phyloP scores from a whole-genome alignment of 2,113 vertebrate species.

The Trichechus manatus region DNA sequence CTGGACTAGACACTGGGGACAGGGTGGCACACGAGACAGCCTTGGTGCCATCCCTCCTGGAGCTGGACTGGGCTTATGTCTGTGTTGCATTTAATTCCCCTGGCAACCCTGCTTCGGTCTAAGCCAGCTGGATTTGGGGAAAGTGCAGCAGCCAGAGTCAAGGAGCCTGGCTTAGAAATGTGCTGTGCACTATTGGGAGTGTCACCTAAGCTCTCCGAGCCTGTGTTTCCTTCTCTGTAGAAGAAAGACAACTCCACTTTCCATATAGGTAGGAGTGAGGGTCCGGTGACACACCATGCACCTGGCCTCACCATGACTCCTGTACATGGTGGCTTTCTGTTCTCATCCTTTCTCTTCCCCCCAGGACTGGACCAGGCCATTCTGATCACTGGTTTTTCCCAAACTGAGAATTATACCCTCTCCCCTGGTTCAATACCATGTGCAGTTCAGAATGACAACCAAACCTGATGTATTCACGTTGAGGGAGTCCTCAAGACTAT shows the following conservation, averaged over 20 bases:
- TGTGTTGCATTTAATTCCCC: background rate
- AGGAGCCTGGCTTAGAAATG: background rate
- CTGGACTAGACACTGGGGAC: background rate
- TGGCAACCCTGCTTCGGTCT: background rate
- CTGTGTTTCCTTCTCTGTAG: background rate
- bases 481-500: background rate
- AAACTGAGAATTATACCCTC: background rate
- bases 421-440: fast-evolving
- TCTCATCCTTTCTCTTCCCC: background rate
- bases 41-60: background rate
- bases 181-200: background rate
- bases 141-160: background rate
- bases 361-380: background rate
- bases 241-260: background rate
- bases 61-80: background rate
- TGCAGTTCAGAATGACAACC: background rate
- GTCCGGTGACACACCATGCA: background rate
- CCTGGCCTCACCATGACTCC: background rate
- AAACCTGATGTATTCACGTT: background rate
- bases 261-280: background rate
- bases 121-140: background rate
- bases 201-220: background rate
- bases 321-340: background rate
- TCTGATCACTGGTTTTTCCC: background rate
- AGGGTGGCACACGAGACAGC: background rate